phyloP scores from a whole-genome alignment of 2,113 vertebrate species.

The Gracilinanus agilis region DNA sequence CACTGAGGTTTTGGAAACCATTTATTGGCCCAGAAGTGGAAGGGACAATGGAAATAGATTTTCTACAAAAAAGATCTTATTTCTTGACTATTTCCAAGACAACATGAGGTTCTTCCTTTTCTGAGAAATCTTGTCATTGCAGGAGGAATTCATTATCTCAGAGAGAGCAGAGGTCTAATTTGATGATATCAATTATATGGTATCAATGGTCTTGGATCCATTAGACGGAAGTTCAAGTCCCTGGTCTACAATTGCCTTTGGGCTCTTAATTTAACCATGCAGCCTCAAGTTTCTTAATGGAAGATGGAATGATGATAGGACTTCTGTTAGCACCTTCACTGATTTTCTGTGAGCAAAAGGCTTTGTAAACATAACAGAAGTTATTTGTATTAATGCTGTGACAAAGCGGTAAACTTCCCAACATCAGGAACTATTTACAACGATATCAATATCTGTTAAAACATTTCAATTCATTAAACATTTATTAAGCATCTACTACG shows the following conservation, averaged over 20 bases:
- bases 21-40: background rate
- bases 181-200: background rate
- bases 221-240: background rate
- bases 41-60: background rate
- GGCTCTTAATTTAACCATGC: no score
- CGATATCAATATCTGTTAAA: background rate
- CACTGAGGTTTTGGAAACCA: background rate
- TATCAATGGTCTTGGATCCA: background rate
- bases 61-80: background rate
- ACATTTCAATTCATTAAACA: background rate
- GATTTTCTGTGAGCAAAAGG: background rate
- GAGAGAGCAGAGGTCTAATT: background rate
- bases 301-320: background rate
- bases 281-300: background rate
- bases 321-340: background rate
- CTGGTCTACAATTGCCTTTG: background rate
- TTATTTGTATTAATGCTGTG: background rate
- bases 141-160: background rate
- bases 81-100: background rate
- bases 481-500: background rate
- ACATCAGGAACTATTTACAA: background rate
- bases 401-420: background rate
- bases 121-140: background rate
- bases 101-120: background rate
- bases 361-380: background rate